These are phyloP conservation scores for Pygoscelis antarcticus DNA, from an alignment of 2,113 vertebrate species.

Conservation along the genomic window DNA sequence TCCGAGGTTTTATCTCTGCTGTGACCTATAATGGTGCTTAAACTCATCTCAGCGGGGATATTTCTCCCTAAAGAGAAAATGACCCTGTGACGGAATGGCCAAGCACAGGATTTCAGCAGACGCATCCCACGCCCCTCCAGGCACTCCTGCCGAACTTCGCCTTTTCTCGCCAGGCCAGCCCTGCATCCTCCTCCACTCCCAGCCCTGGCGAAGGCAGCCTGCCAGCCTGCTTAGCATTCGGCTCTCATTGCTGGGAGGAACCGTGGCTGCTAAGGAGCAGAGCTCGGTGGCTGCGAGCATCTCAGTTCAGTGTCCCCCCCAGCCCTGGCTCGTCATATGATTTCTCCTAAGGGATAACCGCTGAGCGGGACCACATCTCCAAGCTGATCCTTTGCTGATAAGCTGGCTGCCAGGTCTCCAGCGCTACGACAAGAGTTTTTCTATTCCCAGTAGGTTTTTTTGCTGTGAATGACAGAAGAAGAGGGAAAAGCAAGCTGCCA, in stretches of 20 bases:
- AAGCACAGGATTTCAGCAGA: not conserved
- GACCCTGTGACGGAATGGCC: accelerated
- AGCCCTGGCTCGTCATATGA: not conserved
- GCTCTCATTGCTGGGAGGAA: not conserved
- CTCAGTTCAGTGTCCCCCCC: not conserved
- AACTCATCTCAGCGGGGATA: not conserved
- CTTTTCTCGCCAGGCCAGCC: not conserved
- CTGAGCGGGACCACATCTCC: not conserved
- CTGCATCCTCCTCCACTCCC: not conserved
- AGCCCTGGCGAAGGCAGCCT: not conserved
- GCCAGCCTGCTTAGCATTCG: conserved; percentile 32
- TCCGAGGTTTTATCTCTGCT: not conserved
- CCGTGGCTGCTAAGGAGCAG: not conserved
- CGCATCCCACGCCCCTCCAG: not conserved
- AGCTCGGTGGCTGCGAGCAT: accelerated
- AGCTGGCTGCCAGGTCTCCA: not conserved
- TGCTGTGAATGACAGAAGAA: conserved; percentile 41
- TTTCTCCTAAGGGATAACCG: not conserved
- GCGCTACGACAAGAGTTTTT: not conserved
- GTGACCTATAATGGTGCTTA: accelerated
- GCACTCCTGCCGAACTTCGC: not conserved
- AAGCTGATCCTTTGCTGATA: conserved; percentile 30
- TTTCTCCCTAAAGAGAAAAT: not conserved
- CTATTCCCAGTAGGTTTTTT: not conserved
- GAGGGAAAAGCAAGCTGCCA: not conserved